Conservation (phyloP, 2,113 vertebrate genomes). For the Gymnorhina tibicen region DNA sequence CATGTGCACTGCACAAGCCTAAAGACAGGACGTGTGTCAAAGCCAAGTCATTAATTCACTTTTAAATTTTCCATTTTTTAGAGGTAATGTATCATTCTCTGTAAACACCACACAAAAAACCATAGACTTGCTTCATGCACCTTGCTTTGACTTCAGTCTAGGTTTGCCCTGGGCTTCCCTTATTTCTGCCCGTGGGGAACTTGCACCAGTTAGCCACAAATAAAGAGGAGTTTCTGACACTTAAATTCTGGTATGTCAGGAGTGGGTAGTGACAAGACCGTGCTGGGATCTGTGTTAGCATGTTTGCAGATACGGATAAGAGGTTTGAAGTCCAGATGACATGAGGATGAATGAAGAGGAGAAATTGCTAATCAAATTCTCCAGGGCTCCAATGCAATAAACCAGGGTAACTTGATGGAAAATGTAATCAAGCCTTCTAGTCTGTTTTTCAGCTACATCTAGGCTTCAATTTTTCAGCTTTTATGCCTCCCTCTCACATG, state of each 20-base stretch:
- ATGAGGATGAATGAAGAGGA: constrained; percentile 21
- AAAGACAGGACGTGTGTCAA: not conserved
- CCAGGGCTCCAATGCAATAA: constrained; percentile 11
- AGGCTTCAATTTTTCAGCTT: not conserved
- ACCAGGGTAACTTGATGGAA: constrained; percentile 7
- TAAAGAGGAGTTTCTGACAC: not conserved
- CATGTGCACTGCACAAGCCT: accelerated
- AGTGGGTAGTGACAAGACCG: not conserved
- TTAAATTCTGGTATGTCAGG: not conserved
- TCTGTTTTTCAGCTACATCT: constrained; percentile 16
- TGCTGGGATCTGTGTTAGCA: not conserved
- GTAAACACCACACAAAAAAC: not conserved
- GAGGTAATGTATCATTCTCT: not conserved
- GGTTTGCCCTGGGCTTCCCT: not conserved
- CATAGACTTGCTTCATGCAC: not conserved
- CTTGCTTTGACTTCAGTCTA: not conserved
- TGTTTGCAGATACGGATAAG: not conserved
- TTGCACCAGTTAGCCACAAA: not conserved
- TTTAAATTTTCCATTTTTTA: not conserved
- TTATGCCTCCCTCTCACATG: not conserved
- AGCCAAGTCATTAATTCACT: not conserved
- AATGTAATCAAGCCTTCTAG: constrained; percentile 23
- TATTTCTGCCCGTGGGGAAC: not conserved
- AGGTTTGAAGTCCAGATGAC: not conserved
- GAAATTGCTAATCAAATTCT: constrained; percentile 39